phyloP scores from a whole-genome alignment of 64 coral and sea anemone genomes.

The Pocillopora verrucosa region DNA sequence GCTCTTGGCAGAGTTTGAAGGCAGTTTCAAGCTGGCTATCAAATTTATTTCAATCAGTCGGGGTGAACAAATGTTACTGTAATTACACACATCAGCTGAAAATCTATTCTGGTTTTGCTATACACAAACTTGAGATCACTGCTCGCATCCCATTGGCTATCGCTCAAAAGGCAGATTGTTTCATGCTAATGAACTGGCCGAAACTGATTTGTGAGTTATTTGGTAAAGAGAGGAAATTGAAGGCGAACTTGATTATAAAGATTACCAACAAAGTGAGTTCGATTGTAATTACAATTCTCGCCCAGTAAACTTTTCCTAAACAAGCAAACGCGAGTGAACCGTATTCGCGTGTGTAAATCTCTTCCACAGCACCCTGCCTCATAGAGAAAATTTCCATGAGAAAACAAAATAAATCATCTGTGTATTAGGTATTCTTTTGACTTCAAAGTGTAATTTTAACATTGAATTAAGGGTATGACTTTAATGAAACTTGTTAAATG shows the following conservation, averaged over 20 bases:
- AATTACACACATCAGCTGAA: constrained; percentile 58
- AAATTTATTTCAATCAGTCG: constrained; percentile 46
- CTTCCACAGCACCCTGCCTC: neutral
- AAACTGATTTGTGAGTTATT: constrained; percentile 66
- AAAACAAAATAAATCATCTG: constrained; percentile 12
- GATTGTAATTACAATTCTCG: constrained; percentile 11
- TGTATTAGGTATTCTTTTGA: neutral
- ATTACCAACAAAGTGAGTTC: constrained; percentile 33
- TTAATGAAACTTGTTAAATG: constrained; percentile 34
- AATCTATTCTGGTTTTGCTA: constrained; percentile 10
- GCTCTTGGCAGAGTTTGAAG: constrained; percentile 22
- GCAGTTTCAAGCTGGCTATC: constrained; percentile 23
- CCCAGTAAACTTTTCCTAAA: neutral
- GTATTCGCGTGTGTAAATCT: constrained; percentile 9
- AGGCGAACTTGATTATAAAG: constrained; percentile 51
- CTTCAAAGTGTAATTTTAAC: constrained; percentile 18
- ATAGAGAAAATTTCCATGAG: constrained; percentile 36
- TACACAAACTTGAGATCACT: constrained; percentile 6
- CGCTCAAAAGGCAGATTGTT: neutral
- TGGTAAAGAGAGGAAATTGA: constrained; percentile 54
- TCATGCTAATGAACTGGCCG: constrained; percentile 43
- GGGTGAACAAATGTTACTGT: constrained; percentile 60
- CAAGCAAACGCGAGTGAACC: neutral
- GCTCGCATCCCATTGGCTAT: constrained; percentile 18
- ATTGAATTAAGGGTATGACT: constrained; percentile 38